Base-by-base conservation (phyloP, 2,113 vertebrate species). In the Caracal caracal region DNA sequence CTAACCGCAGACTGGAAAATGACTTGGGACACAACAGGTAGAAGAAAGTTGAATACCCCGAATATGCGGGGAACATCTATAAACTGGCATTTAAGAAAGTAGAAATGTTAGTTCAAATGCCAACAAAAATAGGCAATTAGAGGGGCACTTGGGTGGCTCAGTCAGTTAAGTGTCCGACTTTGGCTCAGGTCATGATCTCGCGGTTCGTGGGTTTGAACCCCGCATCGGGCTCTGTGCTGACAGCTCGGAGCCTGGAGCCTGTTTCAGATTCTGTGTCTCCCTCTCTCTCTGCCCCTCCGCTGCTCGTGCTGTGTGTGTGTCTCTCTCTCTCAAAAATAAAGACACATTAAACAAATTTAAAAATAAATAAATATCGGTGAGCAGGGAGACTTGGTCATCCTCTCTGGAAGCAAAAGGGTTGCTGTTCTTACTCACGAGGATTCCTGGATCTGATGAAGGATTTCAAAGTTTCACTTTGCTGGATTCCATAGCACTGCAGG, bases 281-380 rank as follows among this genome's bases (percentile, higher is more conserved):
- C 6, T 56, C 53, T 19, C 53, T 56, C 53, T 56, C 19, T 56
- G 53, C 6, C 53, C 53, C 53, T 56, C 19, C 0, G 6, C 53
- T 20, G 17, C 53, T 56, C 2, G 0, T 7, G 19, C 6, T 56
- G 53, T 56, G 19, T 19, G 0, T 56, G 0, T 6, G 1, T 20
- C 53, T 56, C 53, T 56, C 17, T 56, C 53, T 56, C 53, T 56
- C 53, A 56, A 20, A 19, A 56, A 56, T 56, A 56, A 20, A 43
- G 43, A 43, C 43, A 56, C 53, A 56, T 56, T 56, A 56, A 56
- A 56, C 4, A 56, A 56, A 56, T 17, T 51, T 9, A 1, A 43
- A 43, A 43, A 71, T 35, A 70, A 37, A 71, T 35, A 70, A 68
- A 68, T 51, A 63, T 2, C 19, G 49, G n/a, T 40, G 13, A 19